phyloP scores from a whole-genome alignment of 2,113 vertebrate genomes.

The Corvus hawaiiensis region DNA sequence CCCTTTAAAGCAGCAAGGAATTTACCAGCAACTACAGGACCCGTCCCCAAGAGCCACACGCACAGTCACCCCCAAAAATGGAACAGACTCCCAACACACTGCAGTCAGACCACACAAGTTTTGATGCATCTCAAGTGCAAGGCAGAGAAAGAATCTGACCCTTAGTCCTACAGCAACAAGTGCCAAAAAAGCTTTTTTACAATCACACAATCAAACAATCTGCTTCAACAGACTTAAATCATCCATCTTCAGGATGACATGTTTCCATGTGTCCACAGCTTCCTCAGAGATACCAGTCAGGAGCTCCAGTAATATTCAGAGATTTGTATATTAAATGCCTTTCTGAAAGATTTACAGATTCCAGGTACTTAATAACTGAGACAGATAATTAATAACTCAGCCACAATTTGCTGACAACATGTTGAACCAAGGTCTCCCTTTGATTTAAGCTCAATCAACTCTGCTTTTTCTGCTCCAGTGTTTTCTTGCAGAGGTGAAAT shows the following conservation, averaged over 20 bases:
- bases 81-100: not conserved
- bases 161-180: not conserved
- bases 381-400: slow-evolving; percentile 45
- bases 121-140: not conserved
- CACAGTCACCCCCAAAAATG: not conserved
- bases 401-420: slow-evolving; percentile 39
- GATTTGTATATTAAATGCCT: slow-evolving; percentile 42
- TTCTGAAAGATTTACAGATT: slow-evolving; percentile 38
- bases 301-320: not conserved
- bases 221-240: not conserved
- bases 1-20: not conserved
- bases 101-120: not conserved
- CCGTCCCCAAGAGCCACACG: not conserved
- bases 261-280: not conserved
- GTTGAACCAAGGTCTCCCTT: not conserved
- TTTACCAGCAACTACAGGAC: not conserved
- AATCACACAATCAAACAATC: not conserved
- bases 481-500: slow-evolving; percentile 31
- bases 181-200: slow-evolving; percentile 3
- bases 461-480: slow-evolving; percentile 2
- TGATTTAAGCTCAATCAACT: slow-evolving; percentile 6
- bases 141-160: slow-evolving; percentile 1
- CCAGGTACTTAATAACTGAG: slow-evolving; percentile 46
- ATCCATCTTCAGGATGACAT: not conserved
- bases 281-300: not conserved